Conservation (phyloP, 2,888 invertebrate species). For the Altica lythri region DNA sequence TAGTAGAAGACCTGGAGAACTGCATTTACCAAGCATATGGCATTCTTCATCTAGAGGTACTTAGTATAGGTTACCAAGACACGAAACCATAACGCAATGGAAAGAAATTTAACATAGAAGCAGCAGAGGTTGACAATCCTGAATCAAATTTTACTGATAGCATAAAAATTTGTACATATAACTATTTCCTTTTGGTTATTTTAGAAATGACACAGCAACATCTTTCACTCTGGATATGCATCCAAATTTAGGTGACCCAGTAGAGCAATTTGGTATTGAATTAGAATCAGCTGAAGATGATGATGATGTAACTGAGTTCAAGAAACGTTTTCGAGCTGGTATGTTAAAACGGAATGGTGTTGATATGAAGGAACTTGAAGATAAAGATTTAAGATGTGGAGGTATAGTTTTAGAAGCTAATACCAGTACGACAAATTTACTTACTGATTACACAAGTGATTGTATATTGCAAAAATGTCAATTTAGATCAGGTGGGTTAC, state of each 20-base stretch:
- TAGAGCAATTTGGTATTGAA: conserved; percentile 77
- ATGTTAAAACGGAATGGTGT: conserved; percentile 69
- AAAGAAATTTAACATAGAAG: no score
- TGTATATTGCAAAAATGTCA: conserved; percentile 80
- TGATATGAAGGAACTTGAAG: conserved; percentile 74
- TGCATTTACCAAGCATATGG: no score
- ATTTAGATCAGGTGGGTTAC: conserved; percentile 60
- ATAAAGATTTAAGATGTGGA: conserved; percentile 75
- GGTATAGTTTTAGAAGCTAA: conserved; percentile 72
- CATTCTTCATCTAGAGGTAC: no score
- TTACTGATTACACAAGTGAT: conserved; percentile 67
- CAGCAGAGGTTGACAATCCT: no score
- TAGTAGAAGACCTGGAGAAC: no score
- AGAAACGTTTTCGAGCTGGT: conserved; percentile 71
- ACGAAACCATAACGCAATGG: no score
- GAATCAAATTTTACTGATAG: no score
- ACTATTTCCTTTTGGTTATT: no score
- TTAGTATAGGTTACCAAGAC: no score
- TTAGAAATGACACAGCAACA: conserved; percentile 44
- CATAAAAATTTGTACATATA: no score
- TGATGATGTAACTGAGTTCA: conserved; percentile 74
- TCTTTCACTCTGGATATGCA: conserved; percentile 65
- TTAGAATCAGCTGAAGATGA: conserved; percentile 75
- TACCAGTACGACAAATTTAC: conserved; percentile 64
- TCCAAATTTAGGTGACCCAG: conserved; percentile 74